A percentile compares a stretch with the other conserved stretches of the same genome.
Evolutionary conservation across 1,140 invertebrate genomes (phyloP).

Genomic region (Notospermus geniculatus): DNA sequence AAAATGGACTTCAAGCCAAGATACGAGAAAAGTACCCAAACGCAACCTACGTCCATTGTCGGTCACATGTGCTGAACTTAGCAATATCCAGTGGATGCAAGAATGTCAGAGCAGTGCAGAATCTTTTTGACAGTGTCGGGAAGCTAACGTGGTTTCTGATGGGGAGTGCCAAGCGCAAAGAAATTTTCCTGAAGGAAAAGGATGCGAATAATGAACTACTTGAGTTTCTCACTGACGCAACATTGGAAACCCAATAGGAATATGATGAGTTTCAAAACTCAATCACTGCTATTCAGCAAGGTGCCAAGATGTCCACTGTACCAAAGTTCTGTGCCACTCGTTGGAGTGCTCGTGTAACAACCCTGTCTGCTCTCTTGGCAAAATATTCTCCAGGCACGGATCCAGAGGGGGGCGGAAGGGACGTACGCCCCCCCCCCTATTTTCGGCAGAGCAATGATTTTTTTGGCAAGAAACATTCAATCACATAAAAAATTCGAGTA

Average conservation of each 20-base stretch:
- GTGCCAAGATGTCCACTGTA: neutral
- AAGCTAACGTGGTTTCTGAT: neutral
- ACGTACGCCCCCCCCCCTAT: too few species aligned
- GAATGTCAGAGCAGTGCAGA: conserved; percentile 6
- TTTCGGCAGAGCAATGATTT: too few species aligned
- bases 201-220: neutral
- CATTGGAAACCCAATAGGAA: neutral
- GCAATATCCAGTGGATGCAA: neutral
- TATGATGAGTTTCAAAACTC: neutral
- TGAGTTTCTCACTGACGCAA: neutral
- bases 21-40: neutral
- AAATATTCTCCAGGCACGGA: neutral
- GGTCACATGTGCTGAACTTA: neutral
- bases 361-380: conserved; percentile 4
- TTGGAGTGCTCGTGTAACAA: neutral
- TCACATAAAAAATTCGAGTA: too few species aligned
- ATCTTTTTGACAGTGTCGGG: neutral
- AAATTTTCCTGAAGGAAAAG: conserved; percentile 1
- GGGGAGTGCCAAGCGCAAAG: conserved; percentile 2
- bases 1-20: conserved; percentile 1
- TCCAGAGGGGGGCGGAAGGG: too few species aligned
- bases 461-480: too few species aligned
- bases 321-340: neutral
- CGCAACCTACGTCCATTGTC: conserved; percentile 5
- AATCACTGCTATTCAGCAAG: neutral